Percentiles rank a stretch among this genome's conserved stretches.
Conservation (phyloP, 35 echinoderm and acorn worm species). For the Amphiura filiformis region DNA sequence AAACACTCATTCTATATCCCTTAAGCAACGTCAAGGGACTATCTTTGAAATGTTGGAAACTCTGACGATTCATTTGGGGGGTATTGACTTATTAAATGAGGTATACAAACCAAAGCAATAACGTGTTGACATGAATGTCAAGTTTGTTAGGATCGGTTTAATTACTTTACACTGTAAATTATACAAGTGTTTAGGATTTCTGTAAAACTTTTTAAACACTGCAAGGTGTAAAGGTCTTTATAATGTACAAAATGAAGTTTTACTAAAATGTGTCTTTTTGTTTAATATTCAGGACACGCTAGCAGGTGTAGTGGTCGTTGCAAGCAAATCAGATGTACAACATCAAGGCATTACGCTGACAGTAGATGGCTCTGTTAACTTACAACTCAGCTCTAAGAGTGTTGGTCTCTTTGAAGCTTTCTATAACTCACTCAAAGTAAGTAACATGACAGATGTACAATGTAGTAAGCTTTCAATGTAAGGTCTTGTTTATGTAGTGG, state of each 20-base stretch:
- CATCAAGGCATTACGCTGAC: conserved; percentile 91
- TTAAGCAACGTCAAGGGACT: too few relatives aligned
- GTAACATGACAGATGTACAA: too few relatives aligned
- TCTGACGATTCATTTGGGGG: too few relatives aligned
- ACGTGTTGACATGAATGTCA: too few relatives aligned
- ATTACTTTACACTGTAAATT: neutral
- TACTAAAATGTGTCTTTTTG: neutral
- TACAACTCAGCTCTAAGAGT: conserved; percentile 94
- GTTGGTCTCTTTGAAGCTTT: conserved; percentile 97
- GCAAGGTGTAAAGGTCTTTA: neutral
- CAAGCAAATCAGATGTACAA: conserved; percentile 81
- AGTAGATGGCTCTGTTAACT: conserved; percentile 86
- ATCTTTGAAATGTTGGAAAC: too few relatives aligned
- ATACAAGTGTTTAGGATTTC: neutral
- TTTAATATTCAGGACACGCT: conserved; percentile 71
- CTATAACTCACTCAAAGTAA: conserved; percentile 97
- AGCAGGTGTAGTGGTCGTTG: conserved; percentile 74
- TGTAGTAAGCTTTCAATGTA: too few relatives aligned
- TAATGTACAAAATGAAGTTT: neutral
- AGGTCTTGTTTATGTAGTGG: too few relatives aligned
- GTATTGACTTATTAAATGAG: too few relatives aligned
- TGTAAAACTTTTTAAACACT: too few relatives aligned
- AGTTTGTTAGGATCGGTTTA: too few relatives aligned
- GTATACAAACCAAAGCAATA: too few relatives aligned
- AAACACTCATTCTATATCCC: too few relatives aligned